Conservation (phyloP, 2,113 vertebrate species). For the Gila orcuttii region DNA sequence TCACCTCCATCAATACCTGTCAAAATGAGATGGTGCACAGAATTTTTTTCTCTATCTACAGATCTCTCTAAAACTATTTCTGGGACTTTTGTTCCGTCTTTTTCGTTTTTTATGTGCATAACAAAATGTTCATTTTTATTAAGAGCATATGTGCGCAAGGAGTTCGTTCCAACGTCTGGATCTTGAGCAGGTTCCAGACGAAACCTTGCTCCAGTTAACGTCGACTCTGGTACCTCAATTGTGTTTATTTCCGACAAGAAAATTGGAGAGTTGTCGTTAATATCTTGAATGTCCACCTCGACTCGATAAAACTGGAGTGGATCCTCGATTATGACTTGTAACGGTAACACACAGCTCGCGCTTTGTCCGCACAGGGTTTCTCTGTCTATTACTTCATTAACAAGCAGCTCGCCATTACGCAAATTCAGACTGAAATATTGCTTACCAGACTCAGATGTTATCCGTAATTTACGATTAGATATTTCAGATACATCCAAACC, state of each 20-base stretch:
- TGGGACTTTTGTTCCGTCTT: slow-evolving; percentile 63
- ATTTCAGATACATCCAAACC: slow-evolving; percentile 76
- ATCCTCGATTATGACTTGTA: slow-evolving; percentile 67
- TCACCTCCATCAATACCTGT: slow-evolving; percentile 75
- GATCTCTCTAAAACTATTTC: slow-evolving; percentile 65
- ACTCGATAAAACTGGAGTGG: slow-evolving; percentile 68
- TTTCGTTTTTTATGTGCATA: slow-evolving; percentile 63
- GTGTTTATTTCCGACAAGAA: slow-evolving; percentile 69
- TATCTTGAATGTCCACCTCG: slow-evolving; percentile 75
- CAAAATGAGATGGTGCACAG: slow-evolving; percentile 72
- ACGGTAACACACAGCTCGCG: slow-evolving; percentile 62
- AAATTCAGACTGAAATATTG: slow-evolving; percentile 75
- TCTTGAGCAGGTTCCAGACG: slow-evolving; percentile 64
- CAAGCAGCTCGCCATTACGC: slow-evolving; percentile 64
- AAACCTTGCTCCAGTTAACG: slow-evolving; percentile 67
- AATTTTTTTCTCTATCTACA: slow-evolving; percentile 65
- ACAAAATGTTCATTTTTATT: slow-evolving; percentile 59
- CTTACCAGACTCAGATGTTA: slow-evolving; percentile 75
- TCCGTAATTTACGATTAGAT: slow-evolving; percentile 74
- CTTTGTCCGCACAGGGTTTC: slow-evolving; percentile 65
- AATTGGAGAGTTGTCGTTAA: slow-evolving; percentile 75
- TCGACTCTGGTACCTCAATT: slow-evolving; percentile 73
- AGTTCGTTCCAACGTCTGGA: slow-evolving; percentile 63
- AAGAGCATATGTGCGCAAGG: slow-evolving; percentile 59
- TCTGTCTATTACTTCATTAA: slow-evolving; percentile 66